These are phyloP conservation scores for Palythoa caribaeorum DNA, from an alignment of 92 coral and sea anemone genomes.

Conservation along the genomic window DNA sequence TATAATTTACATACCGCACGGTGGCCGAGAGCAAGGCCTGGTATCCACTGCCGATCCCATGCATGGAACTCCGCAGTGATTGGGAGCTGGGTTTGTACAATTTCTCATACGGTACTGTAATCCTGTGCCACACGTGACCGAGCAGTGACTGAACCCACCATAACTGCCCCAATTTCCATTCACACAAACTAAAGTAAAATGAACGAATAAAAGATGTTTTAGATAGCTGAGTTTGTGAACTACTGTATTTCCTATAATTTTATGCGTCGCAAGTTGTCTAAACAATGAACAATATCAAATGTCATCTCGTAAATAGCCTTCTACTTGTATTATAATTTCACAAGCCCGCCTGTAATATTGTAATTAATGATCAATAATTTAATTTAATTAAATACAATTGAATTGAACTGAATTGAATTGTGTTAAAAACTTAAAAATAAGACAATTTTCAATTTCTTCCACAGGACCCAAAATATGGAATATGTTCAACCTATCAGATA, in stretches of 20 bases:
- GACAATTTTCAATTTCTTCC: too few relatives aligned
- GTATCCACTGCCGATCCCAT: neutral
- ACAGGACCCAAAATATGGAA: too few relatives aligned
- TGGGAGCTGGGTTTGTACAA: constrained; percentile 41
- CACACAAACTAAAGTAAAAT: neutral
- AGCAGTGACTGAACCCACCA: constrained; percentile 30
- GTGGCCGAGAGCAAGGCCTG: neutral
- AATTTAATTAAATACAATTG: too few relatives aligned
- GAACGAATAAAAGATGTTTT: neutral
- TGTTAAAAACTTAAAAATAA: too few relatives aligned
- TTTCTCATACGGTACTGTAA: constrained; percentile 1
- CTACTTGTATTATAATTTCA: too few relatives aligned
- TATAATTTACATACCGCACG: neutral
- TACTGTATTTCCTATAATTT: neutral
- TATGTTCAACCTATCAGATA: too few relatives aligned
- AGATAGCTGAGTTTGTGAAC: neutral
- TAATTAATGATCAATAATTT: too few relatives aligned
- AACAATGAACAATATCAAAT: too few relatives aligned
- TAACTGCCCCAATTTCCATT: constrained; percentile 39
- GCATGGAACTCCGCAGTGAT: constrained; percentile 18
- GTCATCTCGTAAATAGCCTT: too few relatives aligned
- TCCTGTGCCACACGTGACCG: constrained; percentile 42
- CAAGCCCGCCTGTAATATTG: too few relatives aligned
- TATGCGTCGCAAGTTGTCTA: neutral
- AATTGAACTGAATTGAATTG: too few relatives aligned